Percentiles rank a stretch among this genome's conserved stretches.
phyloP scores from a whole-genome alignment of 2,888 invertebrate genomes.

The Apoda limacodes region DNA sequence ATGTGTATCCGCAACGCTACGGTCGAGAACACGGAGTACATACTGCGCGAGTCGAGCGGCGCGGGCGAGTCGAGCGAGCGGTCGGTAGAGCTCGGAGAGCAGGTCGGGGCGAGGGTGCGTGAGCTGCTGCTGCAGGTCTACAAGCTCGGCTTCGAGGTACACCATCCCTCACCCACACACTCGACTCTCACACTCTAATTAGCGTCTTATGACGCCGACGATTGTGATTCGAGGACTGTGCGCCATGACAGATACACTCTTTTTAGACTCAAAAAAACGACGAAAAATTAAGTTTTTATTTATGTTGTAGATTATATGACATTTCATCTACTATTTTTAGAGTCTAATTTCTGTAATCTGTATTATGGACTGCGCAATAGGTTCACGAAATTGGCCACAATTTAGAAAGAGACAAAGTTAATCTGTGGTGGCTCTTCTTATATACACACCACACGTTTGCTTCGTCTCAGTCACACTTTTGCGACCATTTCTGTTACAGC shows the following conservation, averaged over 20 bases:
- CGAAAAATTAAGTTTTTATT: not conserved
- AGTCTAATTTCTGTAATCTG: no score
- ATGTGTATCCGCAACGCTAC: conserved; percentile 47
- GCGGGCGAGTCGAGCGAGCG: conserved; percentile 7
- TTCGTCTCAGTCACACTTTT: no score
- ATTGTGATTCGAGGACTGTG: no score
- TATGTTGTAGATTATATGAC: no score
- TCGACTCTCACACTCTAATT: conserved; percentile 6
- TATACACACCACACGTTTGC: no score
- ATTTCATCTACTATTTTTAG: no score
- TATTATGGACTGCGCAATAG: no score
- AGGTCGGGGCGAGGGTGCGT: conserved; percentile 35
- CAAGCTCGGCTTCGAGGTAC: conserved; percentile 89
- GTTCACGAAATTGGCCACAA: no score
- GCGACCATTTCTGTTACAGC: no score
- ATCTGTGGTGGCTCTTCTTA: no score
- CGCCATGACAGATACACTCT: not conserved
- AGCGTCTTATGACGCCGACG: no score
- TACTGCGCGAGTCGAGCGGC: conserved; percentile 32
- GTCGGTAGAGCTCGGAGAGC: conserved; percentile 29
- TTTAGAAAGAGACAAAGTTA: no score
- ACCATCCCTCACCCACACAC: conserved; percentile 5
- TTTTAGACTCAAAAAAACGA: not conserved
- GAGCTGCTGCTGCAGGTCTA: conserved; percentile 83
- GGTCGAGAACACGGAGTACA: conserved; percentile 33